Evolutionary conservation across 1,140 invertebrate species (phyloP).

Genomic region (Acyrthosiphon pisum): DNA sequence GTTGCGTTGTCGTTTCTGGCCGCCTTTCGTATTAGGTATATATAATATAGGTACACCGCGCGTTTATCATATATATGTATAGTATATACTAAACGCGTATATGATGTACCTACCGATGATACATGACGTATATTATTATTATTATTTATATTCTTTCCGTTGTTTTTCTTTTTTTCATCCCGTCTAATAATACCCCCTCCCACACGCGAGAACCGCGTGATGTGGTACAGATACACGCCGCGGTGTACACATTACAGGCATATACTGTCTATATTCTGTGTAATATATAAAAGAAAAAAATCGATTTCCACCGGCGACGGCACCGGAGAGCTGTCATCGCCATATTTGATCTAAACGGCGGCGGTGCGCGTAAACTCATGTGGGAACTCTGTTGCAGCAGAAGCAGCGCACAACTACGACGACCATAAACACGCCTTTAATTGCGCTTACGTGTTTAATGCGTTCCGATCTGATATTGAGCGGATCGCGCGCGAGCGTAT

Average conservation of each 20-base stretch:
- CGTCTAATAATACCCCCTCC: constrained; percentile 3
- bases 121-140: neutral
- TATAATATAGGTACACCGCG: neutral
- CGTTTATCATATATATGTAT: neutral
- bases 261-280: neutral
- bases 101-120: neutral
- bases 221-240: neutral
- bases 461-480: constrained; percentile 15
- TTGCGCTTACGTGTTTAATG: constrained; percentile 51
- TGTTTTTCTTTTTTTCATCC: neutral
- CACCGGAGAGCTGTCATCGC: constrained; percentile 28
- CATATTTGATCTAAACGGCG: constrained; percentile 51
- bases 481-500: neutral
- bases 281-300: constrained; percentile 10
- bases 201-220: neutral
- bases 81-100: neutral
- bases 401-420: neutral
- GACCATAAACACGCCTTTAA: constrained; percentile 43
- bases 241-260: neutral
- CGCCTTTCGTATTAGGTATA: neutral
- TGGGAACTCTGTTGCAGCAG: neutral
- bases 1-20: neutral
- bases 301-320: neutral
- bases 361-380: constrained; percentile 24
- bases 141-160: neutral